A percentile compares a stretch with the other conserved stretches of the same genome.
Conservation (phyloP, 2,888 invertebrate genomes). For the Cheilosia soror region DNA sequence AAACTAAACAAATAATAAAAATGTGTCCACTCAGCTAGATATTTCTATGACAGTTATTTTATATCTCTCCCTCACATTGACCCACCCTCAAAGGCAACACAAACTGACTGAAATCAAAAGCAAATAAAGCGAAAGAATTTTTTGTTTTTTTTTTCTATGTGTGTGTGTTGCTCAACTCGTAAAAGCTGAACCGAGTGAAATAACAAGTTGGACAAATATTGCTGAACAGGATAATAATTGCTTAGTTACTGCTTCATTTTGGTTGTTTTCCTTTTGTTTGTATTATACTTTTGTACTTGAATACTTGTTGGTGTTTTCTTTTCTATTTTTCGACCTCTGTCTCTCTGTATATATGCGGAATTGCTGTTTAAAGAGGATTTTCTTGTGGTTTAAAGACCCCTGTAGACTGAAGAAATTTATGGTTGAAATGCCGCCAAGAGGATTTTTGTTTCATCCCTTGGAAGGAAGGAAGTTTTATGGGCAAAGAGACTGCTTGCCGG, state of each 20-base stretch:
- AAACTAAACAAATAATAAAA: constrained; percentile 36
- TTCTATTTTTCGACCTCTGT: neutral
- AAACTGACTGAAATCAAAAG: constrained; percentile 25
- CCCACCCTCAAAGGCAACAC: constrained; percentile 1
- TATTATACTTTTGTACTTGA: neutral
- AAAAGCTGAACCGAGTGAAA: constrained; percentile 43
- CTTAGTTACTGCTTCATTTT: constrained; percentile 54
- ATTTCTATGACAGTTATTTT: constrained; percentile 15
- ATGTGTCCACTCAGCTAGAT: constrained; percentile 3
- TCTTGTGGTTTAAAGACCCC: constrained; percentile 45
- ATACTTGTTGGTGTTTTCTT: neutral
- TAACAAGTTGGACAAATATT: constrained; percentile 61
- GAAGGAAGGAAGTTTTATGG: constrained; percentile 11
- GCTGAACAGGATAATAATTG: constrained; percentile 62
- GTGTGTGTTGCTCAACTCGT: neutral
- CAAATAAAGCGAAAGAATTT: neutral
- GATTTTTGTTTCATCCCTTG: constrained; percentile 12
- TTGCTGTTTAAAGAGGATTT: constrained; percentile 47
- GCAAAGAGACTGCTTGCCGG: constrained; percentile 13
- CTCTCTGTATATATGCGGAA: neutral
- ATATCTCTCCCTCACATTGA: neutral
- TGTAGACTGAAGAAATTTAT: constrained; percentile 45
- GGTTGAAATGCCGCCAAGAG: constrained; percentile 32
- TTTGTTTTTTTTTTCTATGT: neutral
- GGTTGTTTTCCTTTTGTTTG: constrained; percentile 42